phyloP scores from a whole-genome alignment of 2,797 vertebrate genomes.

The Sebastes miniatus region DNA sequence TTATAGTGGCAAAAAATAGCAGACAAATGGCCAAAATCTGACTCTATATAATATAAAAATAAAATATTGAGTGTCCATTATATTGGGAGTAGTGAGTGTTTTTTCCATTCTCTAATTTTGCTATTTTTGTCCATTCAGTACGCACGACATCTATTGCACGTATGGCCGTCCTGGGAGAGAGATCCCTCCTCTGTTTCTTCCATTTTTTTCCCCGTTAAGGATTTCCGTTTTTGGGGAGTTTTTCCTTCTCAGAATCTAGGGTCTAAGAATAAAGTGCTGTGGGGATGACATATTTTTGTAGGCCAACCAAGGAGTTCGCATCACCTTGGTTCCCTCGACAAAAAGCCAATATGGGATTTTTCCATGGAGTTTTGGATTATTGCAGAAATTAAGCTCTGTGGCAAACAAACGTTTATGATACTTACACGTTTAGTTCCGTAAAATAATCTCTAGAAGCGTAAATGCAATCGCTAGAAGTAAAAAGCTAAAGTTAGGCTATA shows the following conservation, averaged over 20 bases:
- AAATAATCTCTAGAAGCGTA: no score
- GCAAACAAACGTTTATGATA: no score
- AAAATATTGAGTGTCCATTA: background rate
- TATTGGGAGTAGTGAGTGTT: background rate
- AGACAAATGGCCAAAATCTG: background rate
- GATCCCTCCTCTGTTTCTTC: background rate
- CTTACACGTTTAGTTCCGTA: no score
- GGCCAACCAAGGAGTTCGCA: fast-evolving
- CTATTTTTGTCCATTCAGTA: background rate
- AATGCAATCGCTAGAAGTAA: no score
- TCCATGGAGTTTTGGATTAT: no score
- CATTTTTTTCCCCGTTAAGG: background rate
- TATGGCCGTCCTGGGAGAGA: background rate
- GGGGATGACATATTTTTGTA: no score
- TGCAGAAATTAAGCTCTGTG: no score
- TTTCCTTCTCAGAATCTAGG: background rate
- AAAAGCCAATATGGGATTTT: no score
- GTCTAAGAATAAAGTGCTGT: background rate
- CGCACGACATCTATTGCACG: background rate
- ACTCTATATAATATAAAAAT: background rate
- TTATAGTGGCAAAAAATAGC: background rate
- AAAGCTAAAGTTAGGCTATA: no score
- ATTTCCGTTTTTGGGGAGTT: no score
- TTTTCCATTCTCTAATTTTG: background rate
- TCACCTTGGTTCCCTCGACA: no score